A percentile compares a stretch with the other conserved stretches of the same genome.
Conservation (phyloP, 2,888 invertebrate species). For the Flexamia atlantica region DNA sequence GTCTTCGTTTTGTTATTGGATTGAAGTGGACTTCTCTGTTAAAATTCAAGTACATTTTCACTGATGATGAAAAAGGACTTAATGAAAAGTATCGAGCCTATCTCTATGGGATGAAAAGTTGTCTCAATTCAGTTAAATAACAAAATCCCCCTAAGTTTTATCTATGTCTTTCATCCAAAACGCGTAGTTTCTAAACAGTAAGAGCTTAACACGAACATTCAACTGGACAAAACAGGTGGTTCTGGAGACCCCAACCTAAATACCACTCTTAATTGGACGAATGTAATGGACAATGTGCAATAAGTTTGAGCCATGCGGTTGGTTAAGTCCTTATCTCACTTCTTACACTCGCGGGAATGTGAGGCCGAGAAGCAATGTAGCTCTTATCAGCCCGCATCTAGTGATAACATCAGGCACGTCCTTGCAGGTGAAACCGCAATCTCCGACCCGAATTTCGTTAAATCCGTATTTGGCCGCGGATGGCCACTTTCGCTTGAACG, state of each 20-base stretch:
- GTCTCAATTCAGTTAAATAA: no score
- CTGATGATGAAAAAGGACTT: no score
- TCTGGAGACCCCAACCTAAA: background rate
- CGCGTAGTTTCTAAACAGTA: no score
- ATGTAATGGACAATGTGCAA: constrained; percentile 14
- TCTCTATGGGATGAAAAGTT: no score
- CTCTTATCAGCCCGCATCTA: constrained; percentile 20
- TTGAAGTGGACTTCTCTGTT: no score
- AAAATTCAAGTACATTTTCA: no score
- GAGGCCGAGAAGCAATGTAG: background rate
- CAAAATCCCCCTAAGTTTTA: no score
- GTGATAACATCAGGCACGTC: constrained; percentile 26
- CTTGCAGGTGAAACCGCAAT: constrained; percentile 28
- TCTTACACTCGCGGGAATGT: constrained; percentile 11
- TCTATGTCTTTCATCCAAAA: no score
- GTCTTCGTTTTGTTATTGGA: no score
- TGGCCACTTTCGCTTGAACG: background rate
- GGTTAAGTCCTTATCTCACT: constrained; percentile 9
- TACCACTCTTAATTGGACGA: constrained; percentile 6
- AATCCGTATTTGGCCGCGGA: constrained; percentile 27
- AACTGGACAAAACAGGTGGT: no score
- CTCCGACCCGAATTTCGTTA: constrained; percentile 26
- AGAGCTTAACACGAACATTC: no score
- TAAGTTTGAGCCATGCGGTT: background rate
- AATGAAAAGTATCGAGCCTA: no score